Base-by-base conservation (phyloP, 2,888 invertebrate species). In the Selenia dentaria region DNA sequence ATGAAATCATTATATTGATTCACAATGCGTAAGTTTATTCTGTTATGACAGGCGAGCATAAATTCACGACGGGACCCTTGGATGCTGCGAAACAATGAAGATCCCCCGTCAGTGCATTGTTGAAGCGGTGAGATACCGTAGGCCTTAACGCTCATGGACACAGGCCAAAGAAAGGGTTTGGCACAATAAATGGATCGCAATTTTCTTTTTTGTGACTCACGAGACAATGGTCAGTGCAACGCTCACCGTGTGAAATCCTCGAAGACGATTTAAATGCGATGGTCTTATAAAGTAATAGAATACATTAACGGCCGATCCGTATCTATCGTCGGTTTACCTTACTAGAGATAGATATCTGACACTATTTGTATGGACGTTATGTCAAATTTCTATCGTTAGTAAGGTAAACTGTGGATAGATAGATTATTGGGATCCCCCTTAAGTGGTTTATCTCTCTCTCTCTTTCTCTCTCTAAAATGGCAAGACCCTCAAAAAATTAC, bases 1-100 rank as follows among this genome's bases (percentile, higher is more conserved):
- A 85, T 83, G 79, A 80, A 83, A 88, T 86, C 79, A 77, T 78
- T 84, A 72, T 88, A 88, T 88, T 82, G 86, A 85, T 83, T 84
- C 87, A 89, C 87, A 86, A 88, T 81, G 88, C 88, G 86, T 89
- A 81, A 88, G 85, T 82, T 83, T 79, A 84, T 88, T 84, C 70
- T 90, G 86, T 90, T 90, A 84, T 89, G 90, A 90, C 90, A 89
- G 84, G 84, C 81, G 75, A 79, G 85, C 83, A 85, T 87, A 88
- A 88, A 88, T 87, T 88, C 79, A 68, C 81, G 59, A 76, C 79
- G 75, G 82, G 82, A 82, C 82, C 83, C 84, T 83, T 64, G 81
- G 90, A 89, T 83, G 86, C 90, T 89, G 89, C 76, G 70, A 81
- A 78, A 88, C 88, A 88, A 89, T 83, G 73, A 70, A 62, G 70